phyloP scores from a whole-genome alignment of 1,140 invertebrate genomes.

The Leucophenga varia region DNA sequence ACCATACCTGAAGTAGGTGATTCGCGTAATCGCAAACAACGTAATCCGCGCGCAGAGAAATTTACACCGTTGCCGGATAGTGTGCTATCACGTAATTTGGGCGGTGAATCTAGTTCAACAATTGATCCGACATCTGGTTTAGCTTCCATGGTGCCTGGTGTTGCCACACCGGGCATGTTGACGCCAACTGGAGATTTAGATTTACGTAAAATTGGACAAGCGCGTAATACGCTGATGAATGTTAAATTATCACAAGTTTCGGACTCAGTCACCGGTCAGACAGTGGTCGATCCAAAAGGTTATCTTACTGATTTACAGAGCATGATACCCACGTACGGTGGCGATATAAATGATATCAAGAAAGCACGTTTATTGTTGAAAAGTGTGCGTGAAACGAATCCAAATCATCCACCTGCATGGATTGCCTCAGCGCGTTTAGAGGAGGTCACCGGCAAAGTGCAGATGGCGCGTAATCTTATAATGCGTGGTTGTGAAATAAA shows the following conservation, averaged over 20 bases:
- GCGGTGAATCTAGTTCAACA: constrained; percentile 76
- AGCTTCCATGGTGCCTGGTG: constrained; percentile 81
- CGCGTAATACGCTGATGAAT: constrained; percentile 98
- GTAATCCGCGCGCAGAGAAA: constrained; percentile 93
- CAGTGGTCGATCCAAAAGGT: constrained; percentile 98
- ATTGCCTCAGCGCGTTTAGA: constrained; percentile 98
- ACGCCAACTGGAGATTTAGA: constrained; percentile 87
- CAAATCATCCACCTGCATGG: constrained; percentile 98
- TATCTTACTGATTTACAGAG: constrained; percentile 98
- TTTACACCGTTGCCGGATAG: constrained; percentile 98
- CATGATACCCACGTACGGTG: constrained; percentile 97
- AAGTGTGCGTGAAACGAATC: constrained; percentile 97
- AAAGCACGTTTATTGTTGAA: constrained; percentile 96
- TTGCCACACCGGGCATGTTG: constrained; percentile 75
- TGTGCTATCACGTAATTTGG: constrained; percentile 86
- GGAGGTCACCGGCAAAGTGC: constrained; percentile 98
- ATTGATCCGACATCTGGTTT: constrained; percentile 85
- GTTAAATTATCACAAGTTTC: constrained; percentile 98
- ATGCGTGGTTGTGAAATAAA: constrained; percentile 97
- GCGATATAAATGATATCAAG: constrained; percentile 99
- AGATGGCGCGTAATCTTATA: constrained; percentile 94
- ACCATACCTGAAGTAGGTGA: constrained; percentile 98
- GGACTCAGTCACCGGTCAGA: constrained; percentile 98
- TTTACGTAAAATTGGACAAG: constrained; percentile 98
- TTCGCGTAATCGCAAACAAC: constrained; percentile 94